Evolutionary conservation across 1,140 invertebrate genomes (phyloP).

Genomic region (Zaprionus inermis): DNA sequence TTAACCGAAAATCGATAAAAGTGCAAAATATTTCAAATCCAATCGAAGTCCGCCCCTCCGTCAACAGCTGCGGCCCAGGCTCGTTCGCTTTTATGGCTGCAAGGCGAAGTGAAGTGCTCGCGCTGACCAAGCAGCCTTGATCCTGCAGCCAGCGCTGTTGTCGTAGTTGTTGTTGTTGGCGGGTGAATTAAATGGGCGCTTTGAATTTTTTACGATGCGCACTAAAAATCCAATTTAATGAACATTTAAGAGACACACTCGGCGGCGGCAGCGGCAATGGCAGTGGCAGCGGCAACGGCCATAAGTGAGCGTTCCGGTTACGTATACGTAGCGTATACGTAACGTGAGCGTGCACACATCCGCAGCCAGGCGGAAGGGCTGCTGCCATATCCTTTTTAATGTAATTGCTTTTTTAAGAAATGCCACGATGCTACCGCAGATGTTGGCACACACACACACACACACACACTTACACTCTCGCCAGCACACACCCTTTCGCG

Average conservation of each 20-base stretch:
- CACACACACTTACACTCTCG: conserved; percentile 12
- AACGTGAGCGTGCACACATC: conserved; percentile 56
- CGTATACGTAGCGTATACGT: conserved; percentile 57
- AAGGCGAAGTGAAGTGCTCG: conserved; percentile 29
- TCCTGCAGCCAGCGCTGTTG: conserved; percentile 37
- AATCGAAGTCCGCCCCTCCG: conserved; percentile 43
- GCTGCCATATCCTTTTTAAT: conserved; percentile 81
- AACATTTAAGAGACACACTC: conserved; percentile 83
- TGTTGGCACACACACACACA: conserved; percentile 22
- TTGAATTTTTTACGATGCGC: conserved; percentile 83
- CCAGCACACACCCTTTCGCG: conserved; percentile 14
- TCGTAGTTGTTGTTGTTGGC: conserved; percentile 55
- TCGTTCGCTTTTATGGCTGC: conserved; percentile 65
- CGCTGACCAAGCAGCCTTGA: conserved; percentile 39
- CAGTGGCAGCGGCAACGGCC: conserved; percentile 36
- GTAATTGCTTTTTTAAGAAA: conserved; percentile 84
- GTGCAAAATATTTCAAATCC: conserved; percentile 78
- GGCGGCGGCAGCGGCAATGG: conserved; percentile 16
- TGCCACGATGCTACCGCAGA: conserved; percentile 22
- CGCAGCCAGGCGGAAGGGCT: conserved; percentile 59
- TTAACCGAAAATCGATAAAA: conserved; percentile 74
- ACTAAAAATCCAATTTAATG: conserved; percentile 84
- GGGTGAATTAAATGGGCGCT: conserved; percentile 79
- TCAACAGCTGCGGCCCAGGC: conserved; percentile 30
- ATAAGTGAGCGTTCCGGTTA: conserved; percentile 73